Evolutionary conservation across 2,888 invertebrate species (phyloP), one percentile per base, ranked within the genome.

Genomic region (Ceramica pisi): DNA sequence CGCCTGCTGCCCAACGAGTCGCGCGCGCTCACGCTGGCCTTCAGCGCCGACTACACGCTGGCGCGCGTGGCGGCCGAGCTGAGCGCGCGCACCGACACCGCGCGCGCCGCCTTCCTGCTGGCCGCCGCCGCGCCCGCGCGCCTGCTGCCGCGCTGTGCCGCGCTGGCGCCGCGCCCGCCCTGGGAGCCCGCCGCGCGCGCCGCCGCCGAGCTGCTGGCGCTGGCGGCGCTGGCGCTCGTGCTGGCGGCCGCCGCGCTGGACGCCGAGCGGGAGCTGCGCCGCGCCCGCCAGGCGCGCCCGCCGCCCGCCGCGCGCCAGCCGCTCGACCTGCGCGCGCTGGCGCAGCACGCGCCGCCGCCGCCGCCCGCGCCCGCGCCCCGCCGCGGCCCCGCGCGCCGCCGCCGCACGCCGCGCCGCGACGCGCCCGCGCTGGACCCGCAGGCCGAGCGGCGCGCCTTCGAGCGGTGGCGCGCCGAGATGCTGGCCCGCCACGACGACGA

Each of bases 271-370:
- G 88, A 66, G 76, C 75, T 92, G 90, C 84, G 90, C 80, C 77
- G 88, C 56, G 71, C 81, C 12, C 76, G 87, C 90, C 96, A 71
- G 92, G 96, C 70, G 96, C 97, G 62, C 93, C 67, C 96, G 89
- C 90, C 78, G 90, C 89, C 81, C 48, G 76, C 60, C 1, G 38
- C 95, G 60, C 96, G 97, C 80, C 90, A 71, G 84, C 77, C 81
- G 69, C 86, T 90, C 38, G 87, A 92, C 80, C 77, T 81, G 89
- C 87, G 72, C 80, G 88, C 77, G 76, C 70, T 81, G 77, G 80
- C 74, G 60, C 78, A 82, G 67, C 86, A 80, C 44, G 76, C 76
- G 69, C 71, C 76, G 31, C 80, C 78, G 77, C 83, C 83, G 12
- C 67, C 80, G 60, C 80, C 85, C 56, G 73, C 84, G 38, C 70